Evolutionary conservation across 2,888 invertebrate species (phyloP).

Genomic region (Rugalucina vietnamica): DNA sequence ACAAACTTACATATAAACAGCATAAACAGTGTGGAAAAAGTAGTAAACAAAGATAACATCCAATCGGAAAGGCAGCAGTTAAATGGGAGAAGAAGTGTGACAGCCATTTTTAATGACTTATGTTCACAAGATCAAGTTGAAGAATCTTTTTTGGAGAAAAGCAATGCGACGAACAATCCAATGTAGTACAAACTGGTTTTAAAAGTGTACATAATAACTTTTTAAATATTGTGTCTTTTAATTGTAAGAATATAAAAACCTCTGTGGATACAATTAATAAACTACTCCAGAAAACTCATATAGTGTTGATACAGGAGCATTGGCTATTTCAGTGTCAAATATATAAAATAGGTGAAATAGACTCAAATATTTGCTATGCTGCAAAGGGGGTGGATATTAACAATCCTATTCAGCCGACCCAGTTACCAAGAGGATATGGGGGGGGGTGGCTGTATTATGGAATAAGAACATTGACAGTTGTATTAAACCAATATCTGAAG

Average conservation of each 20-base stretch:
- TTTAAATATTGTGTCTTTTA: slow-evolving; percentile 16
- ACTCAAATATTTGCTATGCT: neutral
- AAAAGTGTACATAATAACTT: neutral
- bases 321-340: slow-evolving; percentile 21
- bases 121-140: neutral
- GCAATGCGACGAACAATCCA: neutral
- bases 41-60: neutral
- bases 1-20: too few relatives aligned
- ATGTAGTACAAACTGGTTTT: neutral
- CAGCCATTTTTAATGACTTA: too few relatives aligned
- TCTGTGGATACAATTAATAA: slow-evolving; percentile 6
- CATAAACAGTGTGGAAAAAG: neutral
- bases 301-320: slow-evolving; percentile 24
- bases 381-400: slow-evolving; percentile 24
- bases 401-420: slow-evolving; percentile 17
- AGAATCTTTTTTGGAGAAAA: neutral
- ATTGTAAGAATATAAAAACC: slow-evolving; percentile 27
- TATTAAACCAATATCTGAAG: neutral
- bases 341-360: neutral
- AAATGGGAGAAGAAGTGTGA: too few relatives aligned
- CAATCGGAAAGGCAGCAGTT: neutral
- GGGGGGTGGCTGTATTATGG: slow-evolving; percentile 32
- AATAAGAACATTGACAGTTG: slow-evolving; percentile 9
- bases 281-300: neutral
- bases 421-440: slow-evolving; percentile 27